A percentile compares a stretch with the other conserved stretches of the same genome.
Evolutionary conservation across 2,797 vertebrate species (phyloP).

Genomic region (Premnoplex brunnescens): DNA sequence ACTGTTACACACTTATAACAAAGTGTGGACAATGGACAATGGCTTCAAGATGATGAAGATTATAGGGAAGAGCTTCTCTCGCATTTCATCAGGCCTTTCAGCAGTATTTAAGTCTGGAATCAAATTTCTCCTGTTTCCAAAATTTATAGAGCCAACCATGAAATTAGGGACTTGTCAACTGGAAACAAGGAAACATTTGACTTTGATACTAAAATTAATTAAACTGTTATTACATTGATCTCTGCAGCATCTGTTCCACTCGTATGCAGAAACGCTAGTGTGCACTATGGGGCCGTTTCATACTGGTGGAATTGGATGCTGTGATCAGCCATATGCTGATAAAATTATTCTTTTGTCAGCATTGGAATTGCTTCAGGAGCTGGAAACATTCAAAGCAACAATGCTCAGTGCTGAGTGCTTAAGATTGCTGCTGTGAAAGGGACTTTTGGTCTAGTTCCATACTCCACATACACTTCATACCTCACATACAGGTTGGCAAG

Average conservation of each 20-base stretch:
- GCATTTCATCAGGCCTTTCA: background rate
- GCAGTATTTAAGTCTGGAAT: background rate
- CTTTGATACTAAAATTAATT: conserved; percentile 61
- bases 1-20: background rate
- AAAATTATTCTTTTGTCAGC: conserved; percentile 64
- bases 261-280: conserved; percentile 9
- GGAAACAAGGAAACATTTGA: conserved; percentile 52
- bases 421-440: conserved; percentile 15
- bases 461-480: background rate
- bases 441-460: background rate
- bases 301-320: conserved; percentile 48
- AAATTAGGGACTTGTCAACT: background rate
- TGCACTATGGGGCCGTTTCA: background rate
- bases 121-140: background rate
- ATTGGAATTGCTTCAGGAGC: conserved; percentile 56
- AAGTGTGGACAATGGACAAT: background rate
- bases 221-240: conserved; percentile 46
- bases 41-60: background rate
- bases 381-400: conserved; percentile 44
- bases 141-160: background rate
- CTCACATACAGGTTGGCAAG: background rate
- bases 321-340: conserved; percentile 59
- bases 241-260: conserved; percentile 57
- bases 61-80: background rate
- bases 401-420: conserved; percentile 6